Evolutionary conservation across 2,888 invertebrate genomes (phyloP).

Genomic region (Epinotia ramella): DNA sequence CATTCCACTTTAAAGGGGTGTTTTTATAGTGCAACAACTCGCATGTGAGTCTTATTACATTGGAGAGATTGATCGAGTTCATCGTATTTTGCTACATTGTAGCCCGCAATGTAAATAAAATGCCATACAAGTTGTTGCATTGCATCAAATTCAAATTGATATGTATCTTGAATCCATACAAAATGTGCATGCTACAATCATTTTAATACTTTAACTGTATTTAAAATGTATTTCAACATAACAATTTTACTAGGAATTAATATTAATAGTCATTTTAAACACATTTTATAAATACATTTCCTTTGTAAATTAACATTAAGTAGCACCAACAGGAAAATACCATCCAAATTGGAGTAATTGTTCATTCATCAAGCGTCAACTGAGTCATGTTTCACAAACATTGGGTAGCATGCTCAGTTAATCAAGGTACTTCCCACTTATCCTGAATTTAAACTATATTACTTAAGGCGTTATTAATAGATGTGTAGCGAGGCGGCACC

Average conservation of each 20-base stretch:
- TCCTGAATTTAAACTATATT: not conserved
- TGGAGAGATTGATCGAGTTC: too few relatives aligned
- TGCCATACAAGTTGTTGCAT: too few relatives aligned
- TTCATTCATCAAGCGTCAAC: constrained; percentile 13
- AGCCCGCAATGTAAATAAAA: too few relatives aligned
- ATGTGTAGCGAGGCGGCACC: not conserved
- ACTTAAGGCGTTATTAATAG: not conserved
- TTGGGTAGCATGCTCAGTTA: not conserved
- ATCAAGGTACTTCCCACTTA: not conserved
- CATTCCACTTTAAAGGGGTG: too few relatives aligned
- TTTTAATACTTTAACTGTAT: too few relatives aligned
- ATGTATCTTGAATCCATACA: too few relatives aligned
- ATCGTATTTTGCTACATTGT: too few relatives aligned
- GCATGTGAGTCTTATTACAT: too few relatives aligned
- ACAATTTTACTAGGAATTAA: not conserved
- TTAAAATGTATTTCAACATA: not conserved
- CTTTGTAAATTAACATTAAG: constrained; percentile 8
- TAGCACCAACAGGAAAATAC: constrained; percentile 30
- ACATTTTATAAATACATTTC: not conserved
- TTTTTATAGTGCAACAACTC: too few relatives aligned
- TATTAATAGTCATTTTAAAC: not conserved
- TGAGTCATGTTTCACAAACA: constrained; percentile 32
- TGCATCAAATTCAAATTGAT: too few relatives aligned
- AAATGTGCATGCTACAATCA: too few relatives aligned
- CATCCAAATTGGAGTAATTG: constrained; percentile 20